Evolutionary conservation across 2,113 vertebrate species (phyloP).

Genomic region (Protobothrops flavoviridis): DNA sequence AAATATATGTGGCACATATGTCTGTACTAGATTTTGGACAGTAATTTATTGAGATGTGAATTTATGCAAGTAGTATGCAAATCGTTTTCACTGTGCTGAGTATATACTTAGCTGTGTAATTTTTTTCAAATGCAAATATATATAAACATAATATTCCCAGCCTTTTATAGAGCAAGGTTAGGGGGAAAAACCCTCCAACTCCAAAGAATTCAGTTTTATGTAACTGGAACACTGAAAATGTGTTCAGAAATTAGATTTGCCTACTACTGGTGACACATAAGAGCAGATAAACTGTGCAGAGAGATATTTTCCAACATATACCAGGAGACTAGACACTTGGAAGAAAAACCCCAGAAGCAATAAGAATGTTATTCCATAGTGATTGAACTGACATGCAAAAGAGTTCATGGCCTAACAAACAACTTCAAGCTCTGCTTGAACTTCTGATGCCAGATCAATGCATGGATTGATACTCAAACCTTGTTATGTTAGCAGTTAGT

Average conservation of each 20-base stretch:
- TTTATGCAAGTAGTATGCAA: conserved; percentile 14
- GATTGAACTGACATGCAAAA: neutral
- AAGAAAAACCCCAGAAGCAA: neutral
- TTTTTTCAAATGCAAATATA: conserved; percentile 8
- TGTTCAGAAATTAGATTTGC: neutral
- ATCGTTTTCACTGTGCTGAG: neutral
- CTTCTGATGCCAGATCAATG: neutral
- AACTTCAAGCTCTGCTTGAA: neutral
- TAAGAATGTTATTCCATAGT: neutral
- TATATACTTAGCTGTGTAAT: conserved; percentile 15
- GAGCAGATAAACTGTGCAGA: neutral
- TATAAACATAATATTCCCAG: conserved; percentile 4
- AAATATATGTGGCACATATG: neutral
- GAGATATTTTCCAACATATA: neutral
- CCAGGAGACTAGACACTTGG: neutral
- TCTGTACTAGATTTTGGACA: neutral
- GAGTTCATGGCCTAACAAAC: neutral
- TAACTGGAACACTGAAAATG: neutral
- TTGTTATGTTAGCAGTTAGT: neutral
- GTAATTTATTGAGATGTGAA: conserved; percentile 8
- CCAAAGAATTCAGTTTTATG: neutral
- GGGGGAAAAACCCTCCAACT: no score
- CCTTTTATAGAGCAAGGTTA: neutral
- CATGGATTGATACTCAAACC: neutral
- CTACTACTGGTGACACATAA: neutral